Conservation (phyloP, 2,888 invertebrate genomes). For the Cloeon dipterum region DNA sequence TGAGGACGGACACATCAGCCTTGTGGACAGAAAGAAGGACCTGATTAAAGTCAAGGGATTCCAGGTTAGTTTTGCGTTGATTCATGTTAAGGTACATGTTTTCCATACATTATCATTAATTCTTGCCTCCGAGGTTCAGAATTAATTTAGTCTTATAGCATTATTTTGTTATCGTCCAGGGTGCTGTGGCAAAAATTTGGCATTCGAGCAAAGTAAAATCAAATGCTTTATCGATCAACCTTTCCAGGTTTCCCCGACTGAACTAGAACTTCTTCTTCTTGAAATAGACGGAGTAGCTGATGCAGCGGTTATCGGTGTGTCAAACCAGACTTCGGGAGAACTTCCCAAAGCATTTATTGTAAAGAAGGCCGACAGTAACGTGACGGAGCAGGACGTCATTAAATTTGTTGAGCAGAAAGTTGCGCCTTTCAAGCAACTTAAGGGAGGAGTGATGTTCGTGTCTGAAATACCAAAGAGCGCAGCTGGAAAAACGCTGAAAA, state of each 20-base stretch:
- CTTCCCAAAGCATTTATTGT: constrained; percentile 53
- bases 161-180: no score
- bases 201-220: no score
- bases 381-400: constrained; percentile 15
- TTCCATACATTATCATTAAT: no score
- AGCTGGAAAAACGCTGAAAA: constrained; percentile 13
- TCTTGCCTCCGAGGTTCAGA: no score
- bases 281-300: constrained; percentile 47
- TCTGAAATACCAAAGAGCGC: constrained; percentile 15
- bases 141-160: no score
- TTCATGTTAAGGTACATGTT: background rate
- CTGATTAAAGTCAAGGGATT: constrained; percentile 69
- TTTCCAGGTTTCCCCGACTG: constrained; percentile 59
- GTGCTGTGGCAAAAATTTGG: no score
- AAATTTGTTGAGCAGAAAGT: constrained; percentile 19
- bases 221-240: no score
- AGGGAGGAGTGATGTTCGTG: constrained; percentile 21
- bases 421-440: constrained; percentile 48
- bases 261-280: constrained; percentile 53
- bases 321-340: constrained; percentile 45
- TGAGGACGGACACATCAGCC: constrained; percentile 46
- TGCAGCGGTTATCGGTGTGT: constrained; percentile 55
- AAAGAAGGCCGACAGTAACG: constrained; percentile 19
- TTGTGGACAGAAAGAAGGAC: constrained; percentile 58
- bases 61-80: constrained; percentile 31